These are phyloP conservation scores for Ciconia stormi DNA, from an alignment of 2,113 vertebrate species.

Conservation along the genomic window DNA sequence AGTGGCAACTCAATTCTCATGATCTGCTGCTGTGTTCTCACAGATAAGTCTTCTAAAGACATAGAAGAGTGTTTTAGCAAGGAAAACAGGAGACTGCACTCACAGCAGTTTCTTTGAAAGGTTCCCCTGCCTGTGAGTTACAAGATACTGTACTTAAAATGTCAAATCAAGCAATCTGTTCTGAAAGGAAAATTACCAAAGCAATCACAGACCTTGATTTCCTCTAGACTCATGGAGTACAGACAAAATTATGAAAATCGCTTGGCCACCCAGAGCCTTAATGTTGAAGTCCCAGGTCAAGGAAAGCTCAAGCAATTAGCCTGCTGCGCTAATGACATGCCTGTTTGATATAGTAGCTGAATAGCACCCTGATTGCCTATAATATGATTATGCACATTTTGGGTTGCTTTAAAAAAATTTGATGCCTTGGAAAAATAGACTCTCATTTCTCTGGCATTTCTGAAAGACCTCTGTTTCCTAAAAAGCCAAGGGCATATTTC, in stretches of 20 bases:
- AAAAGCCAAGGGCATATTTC: conserved; percentile 32
- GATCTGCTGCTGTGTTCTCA: conserved; percentile 50
- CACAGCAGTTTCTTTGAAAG: not conserved
- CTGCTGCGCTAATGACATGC: conserved; percentile 43
- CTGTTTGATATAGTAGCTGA: conserved; percentile 54
- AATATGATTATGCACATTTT: conserved; percentile 29
- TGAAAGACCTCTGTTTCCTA: conserved; percentile 10
- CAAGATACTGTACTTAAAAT: conserved; percentile 59
- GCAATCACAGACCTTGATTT: conserved; percentile 52
- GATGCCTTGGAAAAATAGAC: conserved; percentile 52
- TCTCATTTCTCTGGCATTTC: conserved; percentile 31
- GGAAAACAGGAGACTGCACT: not conserved
- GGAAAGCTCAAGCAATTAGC: conserved; percentile 64
- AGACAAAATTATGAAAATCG: conserved; percentile 50
- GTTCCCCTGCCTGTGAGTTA: not conserved
- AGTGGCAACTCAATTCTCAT: conserved; percentile 35
- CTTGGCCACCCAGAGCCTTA: conserved; percentile 62
- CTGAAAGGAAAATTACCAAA: conserved; percentile 68
- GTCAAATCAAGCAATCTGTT: conserved; percentile 40
- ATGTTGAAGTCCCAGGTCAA: conserved; percentile 39
- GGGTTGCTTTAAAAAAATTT: not conserved
- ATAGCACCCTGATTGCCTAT: conserved; percentile 40
- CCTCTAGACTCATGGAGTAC: not conserved
- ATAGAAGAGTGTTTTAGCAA: not conserved
- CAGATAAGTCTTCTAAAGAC: not conserved